Base-by-base conservation (phyloP, 2,888 invertebrate species). In the Spilosoma lubricipeda region DNA sequence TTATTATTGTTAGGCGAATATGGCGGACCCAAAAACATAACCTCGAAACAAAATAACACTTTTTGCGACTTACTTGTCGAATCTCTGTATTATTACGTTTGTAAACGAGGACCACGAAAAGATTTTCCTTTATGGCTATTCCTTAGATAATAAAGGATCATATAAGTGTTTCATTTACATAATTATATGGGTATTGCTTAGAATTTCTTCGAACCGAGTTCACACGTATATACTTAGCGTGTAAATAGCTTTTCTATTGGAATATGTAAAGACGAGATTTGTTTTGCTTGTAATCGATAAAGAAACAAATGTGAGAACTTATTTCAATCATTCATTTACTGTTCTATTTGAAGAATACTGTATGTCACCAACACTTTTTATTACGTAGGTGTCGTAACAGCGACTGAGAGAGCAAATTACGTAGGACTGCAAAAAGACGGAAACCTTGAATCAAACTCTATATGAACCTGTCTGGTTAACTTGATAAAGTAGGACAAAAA, bases 81-180 rank as follows among this genome's bases (percentile, higher is more conserved):
- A 66, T 69, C 65, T 66, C 66, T 33, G 48, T 67, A 59, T n/a
- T 72, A 75, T 75, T 75, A 75, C 69, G 72, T 59, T 36, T 67
- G 72, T 67, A 70, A 75, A 75, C 67, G 70, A 63, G 36, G 66
- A 18, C 67, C 67, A n/a, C 36, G 36, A 66, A 66, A 64, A 39
- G 59, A 70, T 75, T 72, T 64, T 69, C 66, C 70, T 63, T 39
- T 36, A 42, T 59, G 45, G n/a, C 65, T 42, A 69, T 75, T 75
- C 42, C 56, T 56, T 69, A 59, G 11, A 23, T 45, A 70, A 75
- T 75, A 75, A 70, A 67, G 67, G 70, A 66, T 70, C 66, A 70
- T 69, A 72, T 71, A 66, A 75, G 66, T 72, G 36, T 30, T 33
- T 39, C 63, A 75, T 75, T 75, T 75, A 63, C 75, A 72, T 75